phyloP scores from a whole-genome alignment of 2,113 vertebrate genomes.

The Microcebus murinus region DNA sequence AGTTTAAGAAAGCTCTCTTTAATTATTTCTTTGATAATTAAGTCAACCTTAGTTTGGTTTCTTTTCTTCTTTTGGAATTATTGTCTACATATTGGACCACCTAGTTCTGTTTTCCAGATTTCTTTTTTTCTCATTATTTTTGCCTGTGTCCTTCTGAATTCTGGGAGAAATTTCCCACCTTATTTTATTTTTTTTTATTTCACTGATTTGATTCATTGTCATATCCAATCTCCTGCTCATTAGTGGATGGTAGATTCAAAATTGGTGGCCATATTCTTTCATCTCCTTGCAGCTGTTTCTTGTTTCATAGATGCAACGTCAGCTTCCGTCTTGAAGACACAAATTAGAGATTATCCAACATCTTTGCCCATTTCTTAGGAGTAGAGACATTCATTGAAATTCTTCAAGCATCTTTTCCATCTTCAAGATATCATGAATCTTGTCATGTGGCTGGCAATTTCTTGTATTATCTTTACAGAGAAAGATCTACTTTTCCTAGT shows the following conservation, averaged over 20 bases:
- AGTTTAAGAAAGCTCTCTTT: constrained; percentile 2
- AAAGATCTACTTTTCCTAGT: background rate
- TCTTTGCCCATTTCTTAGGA: background rate
- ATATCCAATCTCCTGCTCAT: background rate
- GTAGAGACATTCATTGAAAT: background rate
- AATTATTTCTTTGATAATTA: background rate
- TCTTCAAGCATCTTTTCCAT: background rate
- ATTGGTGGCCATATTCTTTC: background rate
- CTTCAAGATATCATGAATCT: background rate
- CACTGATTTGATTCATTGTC: background rate
- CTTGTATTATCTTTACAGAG: background rate
- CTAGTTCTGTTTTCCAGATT: background rate
- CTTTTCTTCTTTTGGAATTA: background rate
- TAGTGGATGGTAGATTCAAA: background rate
- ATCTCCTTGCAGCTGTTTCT: background rate
- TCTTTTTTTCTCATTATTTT: background rate
- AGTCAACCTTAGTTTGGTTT: background rate
- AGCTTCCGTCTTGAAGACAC: constrained; percentile 5
- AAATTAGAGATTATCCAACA: background rate
- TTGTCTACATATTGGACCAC: background rate
- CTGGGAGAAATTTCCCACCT: background rate
- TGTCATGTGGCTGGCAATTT: background rate
- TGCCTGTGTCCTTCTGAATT: background rate
- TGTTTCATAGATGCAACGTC: constrained; percentile 17
- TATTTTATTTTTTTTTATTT: background rate